A percentile compares a stretch with the other conserved stretches of the same genome.
Evolutionary conservation across 1,140 invertebrate species (phyloP).

Genomic region (Popillia japonica): DNA sequence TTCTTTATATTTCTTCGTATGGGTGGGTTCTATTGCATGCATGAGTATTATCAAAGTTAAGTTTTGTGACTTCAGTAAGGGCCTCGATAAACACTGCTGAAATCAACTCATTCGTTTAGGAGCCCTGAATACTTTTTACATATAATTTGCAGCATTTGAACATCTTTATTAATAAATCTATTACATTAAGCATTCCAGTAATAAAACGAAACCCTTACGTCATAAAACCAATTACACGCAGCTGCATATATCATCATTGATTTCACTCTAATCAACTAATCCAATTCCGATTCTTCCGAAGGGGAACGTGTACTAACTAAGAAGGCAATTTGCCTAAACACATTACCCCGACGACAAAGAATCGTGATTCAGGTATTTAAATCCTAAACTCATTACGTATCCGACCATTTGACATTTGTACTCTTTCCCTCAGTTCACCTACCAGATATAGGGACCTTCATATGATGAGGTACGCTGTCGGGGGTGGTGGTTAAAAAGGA

Average conservation of each 20-base stretch:
- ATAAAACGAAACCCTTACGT: too few species aligned
- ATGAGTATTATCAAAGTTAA: too few species aligned
- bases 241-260: not conserved
- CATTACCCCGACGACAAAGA: not conserved
- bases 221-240: not conserved
- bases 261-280: slow-evolving; percentile 1
- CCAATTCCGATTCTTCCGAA: not conserved
- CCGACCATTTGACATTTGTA: slow-evolving; percentile 10
- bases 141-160: too few species aligned
- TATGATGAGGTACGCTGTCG: not conserved
- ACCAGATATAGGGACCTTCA: not conserved
- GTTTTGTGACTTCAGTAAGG: too few species aligned
- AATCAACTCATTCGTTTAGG: too few species aligned
- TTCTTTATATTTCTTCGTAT: not conserved
- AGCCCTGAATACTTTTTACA: too few species aligned
- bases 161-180: too few species aligned
- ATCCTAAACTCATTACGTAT: slow-evolving; percentile 17
- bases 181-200: too few species aligned
- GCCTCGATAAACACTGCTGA: too few species aligned
- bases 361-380: not conserved
- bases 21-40: too few species aligned
- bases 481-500: not conserved
- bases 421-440: not conserved
- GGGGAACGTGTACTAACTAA: not conserved
- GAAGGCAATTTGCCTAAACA: slow-evolving; percentile 9